Percentiles rank a stretch among this genome's conserved stretches.
These are phyloP conservation scores for Ceratina australensis DNA, from an alignment of 1,140 invertebrate genomes.

Conservation along the genomic window DNA sequence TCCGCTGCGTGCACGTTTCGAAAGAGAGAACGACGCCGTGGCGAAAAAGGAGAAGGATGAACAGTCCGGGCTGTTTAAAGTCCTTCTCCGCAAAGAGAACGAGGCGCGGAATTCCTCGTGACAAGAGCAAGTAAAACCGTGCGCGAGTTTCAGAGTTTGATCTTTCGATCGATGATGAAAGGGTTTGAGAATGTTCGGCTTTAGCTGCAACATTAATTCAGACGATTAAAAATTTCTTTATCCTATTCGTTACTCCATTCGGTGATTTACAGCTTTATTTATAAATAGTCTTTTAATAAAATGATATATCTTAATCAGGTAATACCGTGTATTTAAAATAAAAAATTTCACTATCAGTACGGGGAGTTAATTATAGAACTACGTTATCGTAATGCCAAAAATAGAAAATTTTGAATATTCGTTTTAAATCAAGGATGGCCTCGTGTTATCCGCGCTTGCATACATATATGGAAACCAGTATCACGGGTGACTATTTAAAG, in stretches of 20 bases:
- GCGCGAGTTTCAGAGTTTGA: too few species aligned
- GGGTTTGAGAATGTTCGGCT: not conserved
- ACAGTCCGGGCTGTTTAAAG: not conserved
- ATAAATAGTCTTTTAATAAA: not conserved
- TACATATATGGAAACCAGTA: conserved; percentile 38
- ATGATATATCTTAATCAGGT: too few species aligned
- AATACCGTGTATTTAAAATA: too few species aligned
- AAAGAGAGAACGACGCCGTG: not conserved
- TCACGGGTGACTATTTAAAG: conserved; percentile 63
- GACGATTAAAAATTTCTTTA: not conserved
- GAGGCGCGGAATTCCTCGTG: not conserved
- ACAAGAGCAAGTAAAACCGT: not conserved
- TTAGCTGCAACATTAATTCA: not conserved
- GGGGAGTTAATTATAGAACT: conserved; percentile 12
- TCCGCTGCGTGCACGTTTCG: conserved; percentile 18
- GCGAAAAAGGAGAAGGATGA: not conserved
- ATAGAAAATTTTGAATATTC: conserved; percentile 35
- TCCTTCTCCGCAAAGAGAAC: not conserved
- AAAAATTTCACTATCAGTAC: not conserved
- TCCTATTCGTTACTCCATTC: too few species aligned
- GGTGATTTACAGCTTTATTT: too few species aligned
- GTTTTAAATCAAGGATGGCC: conserved; percentile 21
- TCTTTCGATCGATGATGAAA: not conserved
- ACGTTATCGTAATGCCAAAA: conserved; percentile 1
- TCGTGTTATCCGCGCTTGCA: conserved; percentile 12